Conservation (phyloP, 2,797 vertebrate genomes). For the Tragelaphus oryx region DNA sequence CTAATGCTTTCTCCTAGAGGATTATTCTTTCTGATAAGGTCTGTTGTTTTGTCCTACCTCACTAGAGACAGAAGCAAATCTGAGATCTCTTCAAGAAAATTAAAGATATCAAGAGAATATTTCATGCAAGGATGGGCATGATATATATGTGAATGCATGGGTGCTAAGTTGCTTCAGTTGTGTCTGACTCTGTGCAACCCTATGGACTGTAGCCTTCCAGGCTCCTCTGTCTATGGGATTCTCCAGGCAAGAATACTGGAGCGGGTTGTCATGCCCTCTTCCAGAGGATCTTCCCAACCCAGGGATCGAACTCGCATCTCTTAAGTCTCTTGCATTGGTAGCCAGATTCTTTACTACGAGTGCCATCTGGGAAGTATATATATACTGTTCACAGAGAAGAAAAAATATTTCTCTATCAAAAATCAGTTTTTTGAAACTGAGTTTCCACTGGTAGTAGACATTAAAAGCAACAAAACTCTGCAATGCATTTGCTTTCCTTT, state of each 20-base stretch:
- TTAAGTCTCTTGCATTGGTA: neutral
- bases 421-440: slow-evolving; percentile 36
- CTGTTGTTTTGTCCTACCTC: slow-evolving; percentile 54
- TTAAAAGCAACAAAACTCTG: neutral
- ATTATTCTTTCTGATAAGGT: slow-evolving; percentile 60
- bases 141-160: neutral
- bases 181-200: neutral
- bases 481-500: slow-evolving; percentile 39
- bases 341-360: neutral
- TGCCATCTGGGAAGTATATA: neutral
- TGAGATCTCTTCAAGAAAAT: neutral
- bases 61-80: slow-evolving; percentile 55
- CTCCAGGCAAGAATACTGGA: neutral
- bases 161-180: neutral
- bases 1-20: slow-evolving; percentile 15
- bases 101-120: neutral
- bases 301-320: neutral
- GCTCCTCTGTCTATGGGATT: neutral
- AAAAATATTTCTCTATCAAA: slow-evolving; percentile 56
- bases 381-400: slow-evolving; percentile 26
- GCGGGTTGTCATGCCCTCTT: neutral
- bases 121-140: neutral
- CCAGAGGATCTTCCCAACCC: neutral
- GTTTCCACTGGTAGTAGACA: slow-evolving; percentile 34
- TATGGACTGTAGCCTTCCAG: neutral